Base-by-base conservation (phyloP, 2,113 vertebrate genomes). In the Periophthalmodon schlosseri region DNA sequence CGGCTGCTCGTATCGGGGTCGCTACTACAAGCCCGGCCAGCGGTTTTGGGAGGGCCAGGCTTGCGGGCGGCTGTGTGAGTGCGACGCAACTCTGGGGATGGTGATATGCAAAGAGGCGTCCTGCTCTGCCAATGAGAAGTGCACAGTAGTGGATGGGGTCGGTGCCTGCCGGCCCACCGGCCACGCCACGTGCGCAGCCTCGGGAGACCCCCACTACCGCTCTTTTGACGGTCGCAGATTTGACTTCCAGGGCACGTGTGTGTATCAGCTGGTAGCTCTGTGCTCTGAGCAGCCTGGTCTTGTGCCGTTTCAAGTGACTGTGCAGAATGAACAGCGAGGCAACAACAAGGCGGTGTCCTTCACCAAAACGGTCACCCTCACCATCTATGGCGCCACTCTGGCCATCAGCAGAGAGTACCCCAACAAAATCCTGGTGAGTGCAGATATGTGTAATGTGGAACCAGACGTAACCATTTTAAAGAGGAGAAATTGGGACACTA, bases 231-330 rank as follows among this genome's bases (percentile, higher is more conserved):
- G 89, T 1, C 44, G 24, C 49, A 81, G 6, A 69, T 94, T 52
- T 56, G 78, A 91, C 72, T 94, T 93, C 92, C 89, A 86, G 47
- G 91, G 92, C 20, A 92, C 91, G 4, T 94, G 92, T 20, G 73
- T 83, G 57, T 94, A 94, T 84, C 82, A 80, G 76, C 83, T 94
- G 74, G 87, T 67, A 12, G 80, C 76, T 24, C 78, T 94, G 76
- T 90, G 89, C 60, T 76, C 78, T 13, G 9, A 80, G 60, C 58
- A 72, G 20, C 3, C 73, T 0, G 84, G 66, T 14, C 76, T 93
- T 0, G 72, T 77, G 24, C 86, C 89, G 0, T 94, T 95, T 80
- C 90, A 87, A 5, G 87, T 90, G 56, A 88, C 75, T 0, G 86
- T 92, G 50, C 81, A 92, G 75, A 94, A 94, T 58, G 85, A 92